Base-by-base conservation (phyloP, 2,797 vertebrate species). In the Acanthopagrus latus region DNA sequence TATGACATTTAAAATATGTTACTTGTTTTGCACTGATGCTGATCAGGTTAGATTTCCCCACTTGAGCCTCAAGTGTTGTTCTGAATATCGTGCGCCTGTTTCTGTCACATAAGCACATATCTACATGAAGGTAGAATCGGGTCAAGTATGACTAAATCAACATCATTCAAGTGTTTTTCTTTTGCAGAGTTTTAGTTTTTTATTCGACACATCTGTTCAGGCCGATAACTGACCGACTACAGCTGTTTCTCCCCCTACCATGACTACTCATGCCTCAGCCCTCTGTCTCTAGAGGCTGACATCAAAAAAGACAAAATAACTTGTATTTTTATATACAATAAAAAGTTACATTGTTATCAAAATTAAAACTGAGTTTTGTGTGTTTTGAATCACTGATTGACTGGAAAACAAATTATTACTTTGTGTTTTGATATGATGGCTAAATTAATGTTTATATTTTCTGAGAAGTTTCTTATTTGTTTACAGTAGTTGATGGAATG, bases 311-410 rank as follows among this genome's bases (percentile, higher is more conserved):
- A 64, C 64, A 57, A 74, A 80, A 71, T 59, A 46, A 75, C 78
- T 77, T 92, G 85, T 92, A 92, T 94, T 95, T 95, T 94, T 94
- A 76, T 93, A 90, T 74, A 59, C 81, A 94, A 94, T 95, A 94
- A 95, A 94, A 91, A 80, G 65, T 70, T 88, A 89, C 83, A 92
- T 94, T 85, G 66, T 77, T 88, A 82, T 80, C 58, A 76, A 73
- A 83, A 73, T 74, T 1, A 12, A 33, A 33, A 18, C n/a, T 1
- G 3, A 21, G 17, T 68, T 1, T 23, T 16, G 14, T 57, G 17
- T 52, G n/a, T 8, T 2, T 17, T 3, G 3, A 10, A 1, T 13
- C 10, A 54, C 10, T 58, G 10, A 29, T 29, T 56, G 29, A 54
- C 21, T 25, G 14, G 16, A 27, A 6, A 55, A 27, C 14, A 21